Conservation (phyloP, 2,888 invertebrate genomes). For the Cyrtodaria siliqua region DNA sequence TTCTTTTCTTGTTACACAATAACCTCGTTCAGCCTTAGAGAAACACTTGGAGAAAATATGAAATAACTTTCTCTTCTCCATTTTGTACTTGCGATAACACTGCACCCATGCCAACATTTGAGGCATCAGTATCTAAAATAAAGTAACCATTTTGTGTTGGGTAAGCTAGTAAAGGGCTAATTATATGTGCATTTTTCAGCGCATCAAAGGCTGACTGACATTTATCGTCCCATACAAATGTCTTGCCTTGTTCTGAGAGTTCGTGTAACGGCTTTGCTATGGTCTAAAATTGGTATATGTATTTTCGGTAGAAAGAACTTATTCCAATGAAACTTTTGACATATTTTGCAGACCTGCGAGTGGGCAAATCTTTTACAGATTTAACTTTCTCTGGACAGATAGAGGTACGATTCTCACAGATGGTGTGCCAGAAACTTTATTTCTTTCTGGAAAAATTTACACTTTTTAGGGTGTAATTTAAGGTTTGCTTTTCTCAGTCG, state of each 20-base stretch:
- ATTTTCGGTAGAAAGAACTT: not conserved
- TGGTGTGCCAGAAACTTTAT: not conserved
- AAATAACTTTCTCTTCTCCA: constrained; percentile 10
- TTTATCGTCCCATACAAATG: not conserved
- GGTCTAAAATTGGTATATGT: not conserved
- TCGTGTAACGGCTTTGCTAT: not conserved
- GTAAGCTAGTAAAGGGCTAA: not conserved
- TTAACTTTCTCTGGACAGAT: not conserved
- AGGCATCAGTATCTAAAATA: constrained; percentile 32
- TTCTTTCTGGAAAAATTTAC: constrained; percentile 3
- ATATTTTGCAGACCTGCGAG: not conserved
- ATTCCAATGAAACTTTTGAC: not conserved
- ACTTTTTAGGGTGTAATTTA: not conserved
- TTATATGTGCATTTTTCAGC: not conserved
- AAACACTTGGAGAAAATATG: constrained; percentile 13
- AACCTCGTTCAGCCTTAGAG: not conserved
- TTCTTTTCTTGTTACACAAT: too few species aligned
- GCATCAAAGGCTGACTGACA: not conserved
- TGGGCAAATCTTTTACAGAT: not conserved
- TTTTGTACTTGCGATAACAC: constrained; percentile 24
- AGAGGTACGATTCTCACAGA: not conserved
- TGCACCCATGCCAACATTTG: constrained; percentile 2
- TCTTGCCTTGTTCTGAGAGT: not conserved
- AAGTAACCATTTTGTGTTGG: not conserved
- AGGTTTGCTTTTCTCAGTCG: not conserved